These are phyloP conservation scores for Gymnobelideus leadbeateri DNA, from an alignment of 2,113 vertebrate species.

Conservation along the genomic window DNA sequence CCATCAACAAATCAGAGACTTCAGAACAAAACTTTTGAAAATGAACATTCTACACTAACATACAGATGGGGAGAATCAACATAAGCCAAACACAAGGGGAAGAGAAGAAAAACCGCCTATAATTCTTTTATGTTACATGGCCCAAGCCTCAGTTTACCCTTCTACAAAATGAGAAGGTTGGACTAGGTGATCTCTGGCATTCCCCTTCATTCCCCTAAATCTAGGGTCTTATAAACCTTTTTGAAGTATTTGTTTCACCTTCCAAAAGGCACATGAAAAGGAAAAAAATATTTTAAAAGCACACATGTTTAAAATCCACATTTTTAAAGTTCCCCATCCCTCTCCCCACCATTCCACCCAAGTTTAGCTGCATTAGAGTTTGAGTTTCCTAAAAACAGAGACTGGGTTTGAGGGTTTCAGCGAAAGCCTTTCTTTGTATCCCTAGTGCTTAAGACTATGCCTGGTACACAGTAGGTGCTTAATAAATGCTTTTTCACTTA, in stretches of 20 bases:
- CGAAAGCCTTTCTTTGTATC: background rate
- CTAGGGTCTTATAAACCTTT: background rate
- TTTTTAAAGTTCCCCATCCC: conserved; percentile 10
- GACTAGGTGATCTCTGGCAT: background rate
- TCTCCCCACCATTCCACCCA: background rate
- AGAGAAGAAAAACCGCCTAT: background rate
- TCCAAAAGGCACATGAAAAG: background rate
- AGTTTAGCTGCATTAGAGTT: conserved; percentile 27
- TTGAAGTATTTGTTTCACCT: background rate
- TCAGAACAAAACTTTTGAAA: background rate
- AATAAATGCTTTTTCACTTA: background rate
- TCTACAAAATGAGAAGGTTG: background rate
- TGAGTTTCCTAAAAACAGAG: conserved; percentile 17
- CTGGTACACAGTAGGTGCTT: background rate
- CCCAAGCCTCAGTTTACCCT: background rate
- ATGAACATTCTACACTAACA: background rate
- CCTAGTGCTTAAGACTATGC: background rate
- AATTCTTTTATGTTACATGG: background rate
- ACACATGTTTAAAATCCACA: background rate
- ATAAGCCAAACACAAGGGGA: background rate
- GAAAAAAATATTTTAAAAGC: background rate
- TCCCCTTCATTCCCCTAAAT: background rate
- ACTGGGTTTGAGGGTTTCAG: background rate
- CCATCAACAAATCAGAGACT: background rate
- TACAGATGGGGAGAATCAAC: background rate